Evolutionary conservation across 2,113 vertebrate species (phyloP), one percentile per base, ranked within the genome.

Genomic region (Dasyurus viverrinus): DNA sequence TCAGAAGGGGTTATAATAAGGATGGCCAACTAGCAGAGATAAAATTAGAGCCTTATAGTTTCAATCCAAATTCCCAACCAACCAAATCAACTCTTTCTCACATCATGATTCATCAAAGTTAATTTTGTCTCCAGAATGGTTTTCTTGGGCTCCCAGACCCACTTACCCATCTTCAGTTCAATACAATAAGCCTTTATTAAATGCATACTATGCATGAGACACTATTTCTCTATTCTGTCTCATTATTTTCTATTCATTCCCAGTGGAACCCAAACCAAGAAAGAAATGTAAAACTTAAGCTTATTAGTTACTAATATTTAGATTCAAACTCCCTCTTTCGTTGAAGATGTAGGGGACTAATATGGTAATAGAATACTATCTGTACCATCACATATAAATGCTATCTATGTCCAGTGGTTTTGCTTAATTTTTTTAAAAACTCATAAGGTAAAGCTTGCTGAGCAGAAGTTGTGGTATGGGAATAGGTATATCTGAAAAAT

Each of bases 1-100:
- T 95, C 54, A 94, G 91, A 57, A 30, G 24, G 53, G 50, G 95
- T 97, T 97, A 97, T 89, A 95, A 55, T 93, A 93, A 0, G 1
- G 93, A 60, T 47, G 93, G 48, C 90, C 96, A 94, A 50, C 46
- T 27, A 55, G 53, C 30, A 84, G 84, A 95, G 24, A 96, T 89
- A 90, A 97, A 96, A 95, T 95, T 68, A 94, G 92, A 95, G 95
- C 95, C 89, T 76, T 93, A 94, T 96, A 96, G n/a, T 84, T 96
- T 96, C 54, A 95, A 92, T 11, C 53, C 92, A 91, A 93, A 96
- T 36, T 92, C 68, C 68, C 52, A 94, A 93, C 60, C 68, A 97
- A 95, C 36, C 89, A 90, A 95, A 84, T 91, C 89, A 93, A 27
- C 96, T 95, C 60, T 91, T 94, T 93, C 94, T 84, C 16, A 42